These are phyloP conservation scores for Platalea minor DNA, from an alignment of 2,797 vertebrate genomes.

Conservation along the genomic window DNA sequence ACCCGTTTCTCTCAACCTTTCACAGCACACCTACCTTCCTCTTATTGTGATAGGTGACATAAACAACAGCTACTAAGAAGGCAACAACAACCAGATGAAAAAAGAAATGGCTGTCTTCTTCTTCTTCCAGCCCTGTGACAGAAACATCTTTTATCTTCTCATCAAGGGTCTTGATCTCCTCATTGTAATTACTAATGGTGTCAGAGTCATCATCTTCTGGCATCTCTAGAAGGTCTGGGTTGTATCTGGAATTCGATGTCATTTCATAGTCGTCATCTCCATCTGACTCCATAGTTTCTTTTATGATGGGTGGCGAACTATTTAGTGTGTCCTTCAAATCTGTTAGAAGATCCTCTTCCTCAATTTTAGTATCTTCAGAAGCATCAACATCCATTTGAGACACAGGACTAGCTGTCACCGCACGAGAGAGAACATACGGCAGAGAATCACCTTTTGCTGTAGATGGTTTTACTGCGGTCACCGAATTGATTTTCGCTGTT, in stretches of 20 bases:
- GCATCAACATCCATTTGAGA: conserved; percentile 52
- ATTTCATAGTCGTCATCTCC: conserved; percentile 69
- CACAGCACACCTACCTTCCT: conserved; percentile 84
- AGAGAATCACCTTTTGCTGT: neutral
- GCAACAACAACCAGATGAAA: conserved; percentile 90
- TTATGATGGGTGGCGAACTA: conserved; percentile 58
- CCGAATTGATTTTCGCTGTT: neutral
- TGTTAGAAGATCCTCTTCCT: conserved; percentile 71
- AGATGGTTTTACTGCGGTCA: neutral
- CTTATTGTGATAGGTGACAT: conserved; percentile 96
- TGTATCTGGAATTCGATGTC: conserved; percentile 53
- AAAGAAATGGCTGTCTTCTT: conserved; percentile 93
- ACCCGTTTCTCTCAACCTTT: neutral
- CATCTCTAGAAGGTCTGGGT: conserved; percentile 32
- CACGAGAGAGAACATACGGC: neutral
- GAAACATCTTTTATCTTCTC: conserved; percentile 63
- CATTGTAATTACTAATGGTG: conserved; percentile 37
- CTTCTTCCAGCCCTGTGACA: conserved; percentile 76
- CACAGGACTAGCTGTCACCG: neutral
- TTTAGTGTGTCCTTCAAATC: conserved; percentile 44
- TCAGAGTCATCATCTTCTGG: conserved; percentile 64
- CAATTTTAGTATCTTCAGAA: conserved; percentile 67
- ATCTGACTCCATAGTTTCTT: conserved; percentile 61
- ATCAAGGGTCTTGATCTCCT: conserved; percentile 59
- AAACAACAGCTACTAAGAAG: conserved; percentile 89